Evolutionary conservation across 1,140 invertebrate species (phyloP), one percentile per base, ranked within the genome.

Genomic region (Nephila pilipes): DNA sequence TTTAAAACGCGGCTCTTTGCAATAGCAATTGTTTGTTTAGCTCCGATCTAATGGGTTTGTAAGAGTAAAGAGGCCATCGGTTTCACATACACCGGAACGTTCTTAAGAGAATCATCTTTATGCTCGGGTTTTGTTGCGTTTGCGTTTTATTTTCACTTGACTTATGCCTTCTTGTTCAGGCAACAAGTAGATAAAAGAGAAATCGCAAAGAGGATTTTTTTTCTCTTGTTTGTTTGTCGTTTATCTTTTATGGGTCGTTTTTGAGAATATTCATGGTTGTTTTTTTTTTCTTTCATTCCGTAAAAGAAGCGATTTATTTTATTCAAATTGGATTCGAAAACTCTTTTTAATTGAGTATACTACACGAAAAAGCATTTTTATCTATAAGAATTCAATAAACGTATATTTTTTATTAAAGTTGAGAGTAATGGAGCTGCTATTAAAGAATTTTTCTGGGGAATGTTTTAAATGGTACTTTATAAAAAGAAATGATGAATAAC

Each of bases 11-110:
- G 14, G 20, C 36, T 46, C 46, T 46, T 46, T 46, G 46, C 46
- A 46, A 10, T 46, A 55, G 38, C 80, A 46, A 83, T 83, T 83
- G 80, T 83, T 83, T 83, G 80, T 83, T 83, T 25, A 16, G 29
- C 2, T n/a, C 38, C n/a, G 80, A 32, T 29, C 65, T 75, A 75
- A 75, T 75, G 32, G 65, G 4, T 75, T 18, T 75, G 65, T 2
- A 29, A 29, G 29, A 29, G 12, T 69, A 29, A 20, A 36, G 29
- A 18, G 65, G 25, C 14, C 18, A 32, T 36, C 69, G 69, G 14
- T 32, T 75, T 75, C 36, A 16, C 14, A 36, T 36, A 20, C 20
- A 16, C 69, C 14, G 63, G 46, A 65, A 65, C 25, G n/a, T 65
- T n/a, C 63, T 14, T 12, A 25, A n/a, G 25, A 25, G 6, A 63